Evolutionary conservation across 2,113 vertebrate species (phyloP).

Genomic region (Hirundichthys speculiger): DNA sequence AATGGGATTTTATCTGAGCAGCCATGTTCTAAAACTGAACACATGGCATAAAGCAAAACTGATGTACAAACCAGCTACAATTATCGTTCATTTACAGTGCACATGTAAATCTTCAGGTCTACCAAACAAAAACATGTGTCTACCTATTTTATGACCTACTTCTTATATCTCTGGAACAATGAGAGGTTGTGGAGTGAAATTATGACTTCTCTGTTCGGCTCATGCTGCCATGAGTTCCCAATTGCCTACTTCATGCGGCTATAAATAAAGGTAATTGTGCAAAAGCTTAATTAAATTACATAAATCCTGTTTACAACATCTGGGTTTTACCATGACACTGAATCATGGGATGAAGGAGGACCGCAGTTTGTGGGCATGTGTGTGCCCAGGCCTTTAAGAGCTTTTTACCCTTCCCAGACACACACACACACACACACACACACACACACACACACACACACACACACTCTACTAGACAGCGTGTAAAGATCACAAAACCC

Average conservation of each 20-base stretch:
- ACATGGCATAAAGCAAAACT: not conserved
- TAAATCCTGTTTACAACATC: slow-evolving; percentile 78
- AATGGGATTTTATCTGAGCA: not conserved
- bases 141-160: slow-evolving; percentile 24
- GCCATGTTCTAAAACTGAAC: not conserved
- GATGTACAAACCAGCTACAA: not conserved
- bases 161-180: slow-evolving; percentile 56
- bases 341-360: slow-evolving; percentile 36
- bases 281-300: slow-evolving; percentile 83
- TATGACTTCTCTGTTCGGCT: slow-evolving; percentile 58
- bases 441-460: slow-evolving; percentile 25
- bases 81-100: not conserved
- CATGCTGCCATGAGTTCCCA: slow-evolving; percentile 35
- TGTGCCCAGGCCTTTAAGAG: not conserved
- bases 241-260: slow-evolving; percentile 59
- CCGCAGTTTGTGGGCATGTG: slow-evolving; percentile 2
- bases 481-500: not conserved
- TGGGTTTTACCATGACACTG: slow-evolving; percentile 60
- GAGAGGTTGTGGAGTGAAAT: slow-evolving; percentile 67
- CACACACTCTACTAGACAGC: not conserved
- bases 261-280: slow-evolving; percentile 81
- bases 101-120: slow-evolving; percentile 20
- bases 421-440: slow-evolving; percentile 10
- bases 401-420: slow-evolving; percentile 9
- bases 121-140: slow-evolving; percentile 24